phyloP scores from a whole-genome alignment of 1,140 invertebrate species.

The Camponotus floridanus region DNA sequence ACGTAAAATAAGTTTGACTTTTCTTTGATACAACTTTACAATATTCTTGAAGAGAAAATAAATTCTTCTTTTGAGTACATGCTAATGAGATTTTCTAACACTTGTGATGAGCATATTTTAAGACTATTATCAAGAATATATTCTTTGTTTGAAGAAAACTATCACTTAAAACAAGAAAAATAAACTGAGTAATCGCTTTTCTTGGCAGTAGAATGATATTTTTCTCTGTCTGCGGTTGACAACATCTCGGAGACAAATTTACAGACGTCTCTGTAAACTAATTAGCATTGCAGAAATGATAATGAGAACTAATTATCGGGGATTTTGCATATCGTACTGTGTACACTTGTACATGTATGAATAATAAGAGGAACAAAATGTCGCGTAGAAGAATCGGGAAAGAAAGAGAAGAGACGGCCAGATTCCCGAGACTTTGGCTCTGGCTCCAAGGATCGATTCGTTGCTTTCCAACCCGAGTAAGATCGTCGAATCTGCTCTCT shows the following conservation, averaged over 20 bases:
- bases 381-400: constrained; percentile 7
- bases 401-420: constrained; percentile 38
- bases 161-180: too few relatives aligned
- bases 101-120: too few relatives aligned
- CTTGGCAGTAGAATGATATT: too few relatives aligned
- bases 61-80: too few relatives aligned
- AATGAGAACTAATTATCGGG: not conserved
- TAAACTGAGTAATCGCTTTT: too few relatives aligned
- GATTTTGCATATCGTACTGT: not conserved
- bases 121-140: too few relatives aligned
- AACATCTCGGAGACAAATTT: not conserved
- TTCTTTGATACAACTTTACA: too few relatives aligned
- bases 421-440: constrained; percentile 44
- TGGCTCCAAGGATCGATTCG: constrained; percentile 76
- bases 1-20: too few relatives aligned
- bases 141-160: too few relatives aligned
- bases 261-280: not conserved
- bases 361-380: not conserved
- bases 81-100: too few relatives aligned
- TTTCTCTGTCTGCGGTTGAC: too few relatives aligned
- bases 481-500: constrained; percentile 63
- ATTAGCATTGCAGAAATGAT: not conserved
- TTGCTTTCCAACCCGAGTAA: constrained; percentile 68
- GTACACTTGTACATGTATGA: not conserved
- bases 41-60: too few relatives aligned